Evolutionary conservation across 2,113 vertebrate species (phyloP).

Genomic region (Bothrops jararaca): DNA sequence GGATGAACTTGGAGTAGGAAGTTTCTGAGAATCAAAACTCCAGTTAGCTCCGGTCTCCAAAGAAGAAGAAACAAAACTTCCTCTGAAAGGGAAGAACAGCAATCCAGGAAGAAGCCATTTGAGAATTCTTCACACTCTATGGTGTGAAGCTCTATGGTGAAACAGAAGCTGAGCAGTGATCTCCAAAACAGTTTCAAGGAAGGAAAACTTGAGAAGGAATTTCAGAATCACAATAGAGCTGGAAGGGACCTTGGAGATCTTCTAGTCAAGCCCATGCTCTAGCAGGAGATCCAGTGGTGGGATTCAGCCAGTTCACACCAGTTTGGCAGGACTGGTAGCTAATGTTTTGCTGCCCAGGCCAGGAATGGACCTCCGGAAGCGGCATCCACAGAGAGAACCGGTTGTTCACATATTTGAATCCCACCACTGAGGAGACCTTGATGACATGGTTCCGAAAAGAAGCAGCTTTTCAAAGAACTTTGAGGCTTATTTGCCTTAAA

Average conservation of each 20-base stretch:
- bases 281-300: not conserved
- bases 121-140: conserved; percentile 73
- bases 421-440: no score
- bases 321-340: no score
- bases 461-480: no score
- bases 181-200: not conserved
- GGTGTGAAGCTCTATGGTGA: conserved; percentile 63
- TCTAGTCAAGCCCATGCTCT: not conserved
- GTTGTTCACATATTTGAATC: no score
- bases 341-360: no score
- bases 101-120: conserved; percentile 77
- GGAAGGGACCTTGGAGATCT: no score
- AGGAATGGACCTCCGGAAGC: no score
- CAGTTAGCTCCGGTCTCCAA: conserved; percentile 70
- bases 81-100: conserved; percentile 73
- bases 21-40: conserved; percentile 68
- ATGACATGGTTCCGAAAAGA: no score
- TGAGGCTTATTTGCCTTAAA: no score
- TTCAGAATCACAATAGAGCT: no score
- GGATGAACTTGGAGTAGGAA: conserved; percentile 53
- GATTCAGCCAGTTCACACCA: no score
- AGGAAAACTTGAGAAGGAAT: not conserved
- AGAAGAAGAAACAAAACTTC: conserved; percentile 73
- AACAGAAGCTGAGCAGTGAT: conserved; percentile 40
- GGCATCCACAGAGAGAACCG: no score